phyloP scores from a whole-genome alignment of 1,140 invertebrate species.

The Calephelis virginiensis region DNA sequence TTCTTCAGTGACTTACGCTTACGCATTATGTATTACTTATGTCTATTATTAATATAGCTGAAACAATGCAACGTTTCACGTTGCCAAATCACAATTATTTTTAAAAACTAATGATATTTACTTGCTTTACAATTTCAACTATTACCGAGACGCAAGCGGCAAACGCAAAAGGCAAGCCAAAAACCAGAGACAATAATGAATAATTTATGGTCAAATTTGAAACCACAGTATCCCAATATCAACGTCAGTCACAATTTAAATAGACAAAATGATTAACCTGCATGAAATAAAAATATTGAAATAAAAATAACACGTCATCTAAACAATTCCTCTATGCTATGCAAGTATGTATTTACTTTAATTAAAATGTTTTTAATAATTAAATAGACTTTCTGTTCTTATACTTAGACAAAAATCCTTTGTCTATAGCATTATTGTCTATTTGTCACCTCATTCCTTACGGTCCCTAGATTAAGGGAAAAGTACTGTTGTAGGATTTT shows the following conservation, averaged over 20 bases:
- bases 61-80: constrained; percentile 8
- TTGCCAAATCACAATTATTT: constrained; percentile 7
- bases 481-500: too few species aligned
- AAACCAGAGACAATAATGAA: constrained; percentile 12
- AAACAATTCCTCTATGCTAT: too few species aligned
- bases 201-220: constrained; percentile 4
- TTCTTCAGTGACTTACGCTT: constrained; percentile 76
- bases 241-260: too few species aligned
- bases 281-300: too few species aligned
- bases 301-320: too few species aligned
- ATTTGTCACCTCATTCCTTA: too few species aligned
- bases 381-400: too few species aligned
- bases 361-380: too few species aligned
- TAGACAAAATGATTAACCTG: too few species aligned
- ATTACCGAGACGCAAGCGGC: constrained; percentile 11
- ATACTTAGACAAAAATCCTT: not conserved
- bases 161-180: constrained; percentile 24
- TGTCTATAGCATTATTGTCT: not conserved
- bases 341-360: too few species aligned
- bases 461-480: too few species aligned
- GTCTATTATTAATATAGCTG: constrained; percentile 19
- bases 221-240: constrained; percentile 5
- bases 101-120: not conserved
- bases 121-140: constrained; percentile 16
- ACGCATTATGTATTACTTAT: constrained; percentile 55